Base-by-base conservation (phyloP, 2,888 invertebrate genomes). In the Ecliptopera silaceata region DNA sequence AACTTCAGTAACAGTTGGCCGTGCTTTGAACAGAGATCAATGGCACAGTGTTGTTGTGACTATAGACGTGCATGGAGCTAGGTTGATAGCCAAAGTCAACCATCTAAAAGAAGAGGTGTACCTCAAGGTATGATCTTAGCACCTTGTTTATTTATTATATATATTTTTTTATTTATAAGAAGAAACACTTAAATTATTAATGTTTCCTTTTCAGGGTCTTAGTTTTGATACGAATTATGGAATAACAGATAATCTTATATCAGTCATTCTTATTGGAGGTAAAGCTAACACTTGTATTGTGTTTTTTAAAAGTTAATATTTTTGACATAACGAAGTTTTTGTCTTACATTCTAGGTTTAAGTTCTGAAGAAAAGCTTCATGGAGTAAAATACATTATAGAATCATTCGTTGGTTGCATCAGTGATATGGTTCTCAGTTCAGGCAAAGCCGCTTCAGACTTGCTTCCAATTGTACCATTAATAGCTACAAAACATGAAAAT, bases 321-420 rank as follows among this genome's bases (percentile, higher is more conserved):
- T 31, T 15, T 17, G n/a, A n/a, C n/a, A 17, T 39, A n/a, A 2
- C 22, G 20, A 29, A 8, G n/a, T 52, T 38, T 22, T 22, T 2
- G 1, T 10, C 18, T 8, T 26, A 1, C 6, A 11, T 55, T 43
- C 8, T 75, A 96, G 96, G 96, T 74, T 89, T 97, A 64, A 97
- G 97, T 74, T 96, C 97, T 0, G 97, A 97, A 84, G 97, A 97
- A 82, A 94, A 95, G 79, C 92, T 97, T 20, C 96, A 97, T 78
- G 97, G 97, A 52, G 96, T 97, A 0, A 97, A 97, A 86, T 97
- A 97, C 80, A 97, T 97, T 59, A 97, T 97, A 70, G 97, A 97
- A 87, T 97, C 97, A 5, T 97, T 97, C 80, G 97, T 97, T 22
- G 97, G 97, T 2, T 98, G 97, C 77, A 96, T 98, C 69, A 95